Percentiles rank a stretch among this genome's conserved stretches.
Evolutionary conservation across 2,888 invertebrate species (phyloP).

Genomic region (Ochropleura plecta): DNA sequence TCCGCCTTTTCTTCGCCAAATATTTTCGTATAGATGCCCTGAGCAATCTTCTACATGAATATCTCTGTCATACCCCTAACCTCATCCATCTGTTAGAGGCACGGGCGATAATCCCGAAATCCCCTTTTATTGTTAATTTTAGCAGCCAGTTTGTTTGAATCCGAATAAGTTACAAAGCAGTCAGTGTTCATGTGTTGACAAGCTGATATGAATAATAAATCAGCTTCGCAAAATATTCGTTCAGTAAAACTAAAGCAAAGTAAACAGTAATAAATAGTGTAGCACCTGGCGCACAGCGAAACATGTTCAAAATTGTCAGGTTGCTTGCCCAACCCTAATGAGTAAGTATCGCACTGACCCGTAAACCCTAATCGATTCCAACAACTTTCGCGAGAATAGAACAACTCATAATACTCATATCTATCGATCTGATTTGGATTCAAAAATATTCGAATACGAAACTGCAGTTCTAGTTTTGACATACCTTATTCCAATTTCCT

Average conservation of each 20-base stretch:
- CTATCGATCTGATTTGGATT: conserved; percentile 21
- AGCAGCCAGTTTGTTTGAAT: conserved; percentile 11
- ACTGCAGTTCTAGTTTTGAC: conserved; percentile 9
- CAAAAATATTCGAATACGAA: conserved; percentile 38
- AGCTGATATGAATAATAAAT: conserved; percentile 35
- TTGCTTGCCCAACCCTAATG: conserved; percentile 55
- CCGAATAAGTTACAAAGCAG: neutral
- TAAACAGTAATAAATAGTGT: conserved; percentile 47
- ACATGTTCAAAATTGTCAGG: conserved; percentile 43
- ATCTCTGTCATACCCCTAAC: neutral
- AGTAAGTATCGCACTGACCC: conserved; percentile 56
- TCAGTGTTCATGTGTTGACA: conserved; percentile 2
- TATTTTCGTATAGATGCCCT: neutral
- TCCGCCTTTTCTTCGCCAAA: neutral
- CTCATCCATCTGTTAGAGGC: neutral
- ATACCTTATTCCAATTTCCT: conserved; percentile 3
- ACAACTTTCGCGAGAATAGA: conserved; percentile 43
- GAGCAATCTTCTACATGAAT: neutral
- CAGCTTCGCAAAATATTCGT: conserved; percentile 23
- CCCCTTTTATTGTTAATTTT: neutral
- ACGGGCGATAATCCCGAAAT: conserved; percentile 12
- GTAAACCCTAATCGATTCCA: conserved; percentile 56
- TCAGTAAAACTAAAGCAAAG: conserved; percentile 42
- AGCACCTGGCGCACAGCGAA: conserved; percentile 24
- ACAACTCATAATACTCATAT: conserved; percentile 16